Evolutionary conservation across 2,888 invertebrate species (phyloP).

Genomic region (Calameuta pallipes): DNA sequence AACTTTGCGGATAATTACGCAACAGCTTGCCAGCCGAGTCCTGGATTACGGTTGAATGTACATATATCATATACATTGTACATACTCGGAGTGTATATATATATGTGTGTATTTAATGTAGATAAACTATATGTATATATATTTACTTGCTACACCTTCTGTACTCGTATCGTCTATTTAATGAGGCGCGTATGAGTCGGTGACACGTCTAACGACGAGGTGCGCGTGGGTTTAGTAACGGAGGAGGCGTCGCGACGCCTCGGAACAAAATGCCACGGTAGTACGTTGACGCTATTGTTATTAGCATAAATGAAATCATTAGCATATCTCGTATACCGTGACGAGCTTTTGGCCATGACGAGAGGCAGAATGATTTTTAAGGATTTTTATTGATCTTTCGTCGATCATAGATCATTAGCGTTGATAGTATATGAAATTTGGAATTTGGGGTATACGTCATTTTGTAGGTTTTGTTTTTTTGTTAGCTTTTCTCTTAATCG

Average conservation of each 20-base stretch:
- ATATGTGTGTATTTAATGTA: background rate
- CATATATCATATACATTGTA: background rate
- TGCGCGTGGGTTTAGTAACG: background rate
- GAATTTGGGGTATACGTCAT: too few relatives aligned
- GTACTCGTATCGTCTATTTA: background rate
- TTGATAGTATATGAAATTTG: too few relatives aligned
- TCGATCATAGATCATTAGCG: too few relatives aligned
- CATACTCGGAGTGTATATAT: background rate
- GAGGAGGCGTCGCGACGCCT: background rate
- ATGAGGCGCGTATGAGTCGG: background rate
- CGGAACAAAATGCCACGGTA: background rate
- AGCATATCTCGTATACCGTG: too few relatives aligned
- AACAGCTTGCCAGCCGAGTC: background rate
- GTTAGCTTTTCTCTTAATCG: background rate
- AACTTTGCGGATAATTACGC: conserved; percentile 26
- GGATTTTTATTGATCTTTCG: too few relatives aligned
- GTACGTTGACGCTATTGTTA: background rate
- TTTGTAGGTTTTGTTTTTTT: too few relatives aligned
- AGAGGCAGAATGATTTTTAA: too few relatives aligned
- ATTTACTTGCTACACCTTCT: background rate
- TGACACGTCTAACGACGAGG: background rate
- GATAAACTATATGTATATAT: background rate
- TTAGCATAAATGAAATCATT: background rate
- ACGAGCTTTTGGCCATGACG: too few relatives aligned
- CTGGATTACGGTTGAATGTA: background rate